phyloP scores from a whole-genome alignment of 2,113 vertebrate species.

The Tragelaphus scriptus region DNA sequence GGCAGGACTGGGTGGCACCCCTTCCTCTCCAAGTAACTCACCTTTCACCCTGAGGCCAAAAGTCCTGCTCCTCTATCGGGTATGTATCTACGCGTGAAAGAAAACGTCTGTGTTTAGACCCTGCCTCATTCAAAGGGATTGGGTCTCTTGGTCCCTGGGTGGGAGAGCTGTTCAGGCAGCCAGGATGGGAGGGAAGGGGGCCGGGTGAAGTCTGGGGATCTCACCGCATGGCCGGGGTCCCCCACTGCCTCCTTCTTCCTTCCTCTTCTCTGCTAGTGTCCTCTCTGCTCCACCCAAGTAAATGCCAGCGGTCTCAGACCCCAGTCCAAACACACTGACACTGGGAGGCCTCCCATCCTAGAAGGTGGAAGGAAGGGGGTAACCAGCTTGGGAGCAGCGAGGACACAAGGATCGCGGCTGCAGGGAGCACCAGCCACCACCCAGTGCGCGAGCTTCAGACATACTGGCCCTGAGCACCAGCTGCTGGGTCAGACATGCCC shows the following conservation, averaged over 20 bases:
- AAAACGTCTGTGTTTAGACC: background rate
- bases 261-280: background rate
- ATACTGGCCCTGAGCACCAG: background rate
- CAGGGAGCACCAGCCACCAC: background rate
- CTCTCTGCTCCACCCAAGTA: background rate
- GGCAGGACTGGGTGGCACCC: accelerated
- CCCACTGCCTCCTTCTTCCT: accelerated
- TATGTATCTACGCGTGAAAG: accelerated
- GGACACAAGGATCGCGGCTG: background rate
- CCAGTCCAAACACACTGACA: accelerated
- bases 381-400: background rate
- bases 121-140: background rate
- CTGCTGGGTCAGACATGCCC: background rate
- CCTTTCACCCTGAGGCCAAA: background rate
- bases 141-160: background rate
- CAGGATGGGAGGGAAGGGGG: background rate
- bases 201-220: accelerated
- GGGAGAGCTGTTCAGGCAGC: background rate
- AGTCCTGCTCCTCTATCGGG: accelerated
- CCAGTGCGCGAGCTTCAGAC: background rate
- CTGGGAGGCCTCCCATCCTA: background rate
- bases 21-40: accelerated
- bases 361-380: background rate
- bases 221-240: accelerated
- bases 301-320: accelerated